phyloP scores from a whole-genome alignment of 1,140 invertebrate species.

The Trichonephila inaurata region DNA sequence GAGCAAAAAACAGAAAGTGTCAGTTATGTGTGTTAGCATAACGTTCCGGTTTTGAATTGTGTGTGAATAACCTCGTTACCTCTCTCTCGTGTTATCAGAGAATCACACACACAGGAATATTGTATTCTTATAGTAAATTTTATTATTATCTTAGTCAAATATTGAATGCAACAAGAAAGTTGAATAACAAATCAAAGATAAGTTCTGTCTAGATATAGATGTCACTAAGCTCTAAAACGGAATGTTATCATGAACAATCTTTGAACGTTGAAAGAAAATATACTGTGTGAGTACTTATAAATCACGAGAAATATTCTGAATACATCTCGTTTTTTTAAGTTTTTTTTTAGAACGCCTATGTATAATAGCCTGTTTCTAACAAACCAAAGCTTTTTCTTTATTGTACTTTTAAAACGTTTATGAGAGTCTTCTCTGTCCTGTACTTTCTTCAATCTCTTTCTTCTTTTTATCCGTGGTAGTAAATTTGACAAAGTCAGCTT shows the following conservation, averaged over 20 bases:
- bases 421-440: too few relatives aligned
- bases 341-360: not conserved
- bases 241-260: not conserved
- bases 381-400: not conserved
- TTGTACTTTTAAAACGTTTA: too few relatives aligned
- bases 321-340: not conserved
- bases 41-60: not conserved
- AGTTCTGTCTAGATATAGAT: slow-evolving; percentile 33
- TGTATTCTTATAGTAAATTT: slow-evolving; percentile 24
- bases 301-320: not conserved
- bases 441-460: too few relatives aligned
- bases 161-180: not conserved
- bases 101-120: not conserved
- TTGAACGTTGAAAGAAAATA: not conserved
- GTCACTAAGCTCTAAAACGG: not conserved
- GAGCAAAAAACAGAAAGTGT: not conserved
- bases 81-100: not conserved
- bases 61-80: not conserved
- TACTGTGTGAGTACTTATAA: not conserved
- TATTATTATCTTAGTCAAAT: slow-evolving; percentile 36
- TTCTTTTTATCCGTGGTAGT: too few relatives aligned
- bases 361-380: not conserved
- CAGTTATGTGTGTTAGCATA: not conserved
- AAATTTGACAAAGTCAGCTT: too few relatives aligned
- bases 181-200: slow-evolving; percentile 56